Base-by-base conservation (phyloP, 2,888 invertebrate genomes). In the Pterostichus niger region DNA sequence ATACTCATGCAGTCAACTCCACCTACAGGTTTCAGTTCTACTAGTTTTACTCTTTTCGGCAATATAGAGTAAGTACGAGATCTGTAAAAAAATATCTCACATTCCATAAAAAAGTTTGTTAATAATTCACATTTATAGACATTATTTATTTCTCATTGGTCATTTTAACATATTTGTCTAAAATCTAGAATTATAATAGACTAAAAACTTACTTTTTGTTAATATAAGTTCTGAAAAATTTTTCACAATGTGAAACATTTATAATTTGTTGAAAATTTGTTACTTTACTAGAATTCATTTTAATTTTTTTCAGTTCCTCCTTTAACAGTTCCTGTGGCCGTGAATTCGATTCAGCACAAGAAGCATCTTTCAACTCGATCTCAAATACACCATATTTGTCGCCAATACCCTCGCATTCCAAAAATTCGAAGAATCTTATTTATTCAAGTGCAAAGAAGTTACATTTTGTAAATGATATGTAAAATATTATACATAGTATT, bases 391-490 rank as follows among this genome's bases (percentile, higher is more conserved):
- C 56, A 10, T 56, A 56, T 56, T 68, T 33, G 4, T 24, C 24
- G 1, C 40, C 40, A 40, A 4, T 68, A 13, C 68, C 68, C 10
- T 9, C 68, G 17, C 68, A 44, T 35, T 4, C 40, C 13, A 68
- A 68, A 35, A 3, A 9, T 44, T 10, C 17, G 1, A 73, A 49
- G 11, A 17, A 46, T 24, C 5, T 44, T 24, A 13, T 44, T 24
- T 73, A 17, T 17, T 68, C 73, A 31, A 73, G 73, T 73, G 73
- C 73, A 1, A 73, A 73, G 24, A 73, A 73, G 24, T 73, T 73
- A 52, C 9, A 73, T 24, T 73, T 73, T 46, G 15, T 73, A 6
- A 49, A 49, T 10, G 73, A 73, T 52, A 31, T 49, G 49, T 73
- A 49, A 52, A 68, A 9, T 68, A 35, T 56, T 56, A 17, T 56